Conservation (phyloP, 2,113 vertebrate species). For the Pseudolaguvia tuberculata region DNA sequence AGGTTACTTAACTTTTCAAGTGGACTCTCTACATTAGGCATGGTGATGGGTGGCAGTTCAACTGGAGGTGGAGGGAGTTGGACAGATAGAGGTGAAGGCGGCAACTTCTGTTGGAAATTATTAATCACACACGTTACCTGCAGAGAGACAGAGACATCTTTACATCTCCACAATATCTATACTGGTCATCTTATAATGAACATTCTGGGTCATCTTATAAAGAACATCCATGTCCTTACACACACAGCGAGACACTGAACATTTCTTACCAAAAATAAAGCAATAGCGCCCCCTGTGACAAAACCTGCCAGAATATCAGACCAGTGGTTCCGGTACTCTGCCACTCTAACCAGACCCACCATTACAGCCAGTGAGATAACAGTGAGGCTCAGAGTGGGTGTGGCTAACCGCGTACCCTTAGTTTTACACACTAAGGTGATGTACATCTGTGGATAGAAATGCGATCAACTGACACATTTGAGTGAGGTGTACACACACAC, state of each 20-base stretch:
- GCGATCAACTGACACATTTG: too few species aligned
- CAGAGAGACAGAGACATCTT: constrained; percentile 21
- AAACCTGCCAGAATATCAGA: constrained; percentile 82
- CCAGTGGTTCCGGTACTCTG: constrained; percentile 89
- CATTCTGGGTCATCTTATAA: too few species aligned
- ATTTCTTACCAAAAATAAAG: constrained; percentile 79
- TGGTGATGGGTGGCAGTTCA: constrained; percentile 56
- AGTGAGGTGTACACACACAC: too few species aligned
- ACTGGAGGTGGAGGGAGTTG: constrained; percentile 43
- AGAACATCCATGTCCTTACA: too few species aligned
- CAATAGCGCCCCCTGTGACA: constrained; percentile 79
- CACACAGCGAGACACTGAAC: not conserved
- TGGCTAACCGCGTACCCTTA: constrained; percentile 83
- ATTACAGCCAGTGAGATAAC: constrained; percentile 80
- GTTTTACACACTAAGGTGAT: constrained; percentile 80
- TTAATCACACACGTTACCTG: constrained; percentile 75
- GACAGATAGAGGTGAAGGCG: constrained; percentile 22
- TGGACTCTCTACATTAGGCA: constrained; percentile 77
- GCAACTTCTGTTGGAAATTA: constrained; percentile 63
- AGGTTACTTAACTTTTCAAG: constrained; percentile 89
- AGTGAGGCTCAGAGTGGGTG: constrained; percentile 80
- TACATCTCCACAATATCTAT: too few species aligned
- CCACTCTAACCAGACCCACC: constrained; percentile 82
- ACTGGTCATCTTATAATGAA: too few species aligned
- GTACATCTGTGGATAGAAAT: constrained; percentile 75